Evolutionary conservation across 1,140 invertebrate genomes (phyloP), one percentile per base, ranked within the genome.

Genomic region (Pinna nobilis): DNA sequence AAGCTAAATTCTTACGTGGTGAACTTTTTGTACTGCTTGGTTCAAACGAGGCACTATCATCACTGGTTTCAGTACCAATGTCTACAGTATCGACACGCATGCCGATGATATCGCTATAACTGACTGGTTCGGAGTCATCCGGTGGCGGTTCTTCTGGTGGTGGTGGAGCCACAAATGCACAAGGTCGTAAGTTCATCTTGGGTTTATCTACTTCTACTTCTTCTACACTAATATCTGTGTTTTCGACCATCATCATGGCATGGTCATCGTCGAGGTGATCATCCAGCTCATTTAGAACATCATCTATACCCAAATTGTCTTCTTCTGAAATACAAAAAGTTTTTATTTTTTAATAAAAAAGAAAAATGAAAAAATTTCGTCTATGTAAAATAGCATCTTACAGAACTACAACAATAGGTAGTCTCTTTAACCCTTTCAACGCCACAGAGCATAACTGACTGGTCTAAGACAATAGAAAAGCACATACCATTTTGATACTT

Each of bases 81-180:
- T 81, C 79, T 4, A 76, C 74, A 3, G 67, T 79, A 18, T 77
- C 74, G 5, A 77, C 76, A 39, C 61, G 60, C 6, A 59, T 44
- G 35, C 50, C 57, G 15, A 73, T 63, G 3, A 78, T 49, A 33
- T 64, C 57, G 35, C 57, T 77, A 20, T 78, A 73, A 44, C 67
- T 41, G 6, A 81, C 74, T 7, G 60, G 63, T 55, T 76, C 74
- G 2, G 47, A 55, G 23, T 83, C 80, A 1, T 74, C 69, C 7
- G 82, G 84, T 9, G 86, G 83, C 0, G 84, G 85, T 57, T 83
- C 83, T 15, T 60, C 61, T 0, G 83, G 84, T 9, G 84, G 85
- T 5, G 84, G 85, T 4, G 86, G 82, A 1, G 86, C 80, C 39
- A 69, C 66, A 47, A 84, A 81, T 59, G 77, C 59, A 78, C 82